Conservation (phyloP, 1,140 invertebrate genomes). For the Halesus radiatus region DNA sequence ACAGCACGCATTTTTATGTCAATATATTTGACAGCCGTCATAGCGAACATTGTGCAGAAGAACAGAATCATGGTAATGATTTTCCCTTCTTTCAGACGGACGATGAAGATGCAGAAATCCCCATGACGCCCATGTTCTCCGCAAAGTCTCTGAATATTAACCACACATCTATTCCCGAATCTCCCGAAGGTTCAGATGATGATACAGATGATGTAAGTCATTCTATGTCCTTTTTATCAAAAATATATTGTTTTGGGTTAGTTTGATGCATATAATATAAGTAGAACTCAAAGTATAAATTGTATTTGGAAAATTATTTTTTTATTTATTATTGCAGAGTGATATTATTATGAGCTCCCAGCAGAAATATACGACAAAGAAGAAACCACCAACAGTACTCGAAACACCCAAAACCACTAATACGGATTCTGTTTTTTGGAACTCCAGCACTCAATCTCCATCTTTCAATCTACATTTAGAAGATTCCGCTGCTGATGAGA, state of each 20-base stretch:
- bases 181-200: neutral
- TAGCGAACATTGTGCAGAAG: too few species aligned
- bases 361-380: neutral
- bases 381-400: neutral
- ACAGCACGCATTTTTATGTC: too few species aligned
- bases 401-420: neutral
- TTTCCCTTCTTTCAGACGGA: too few species aligned
- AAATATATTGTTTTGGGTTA: too few species aligned
- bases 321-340: slow-evolving; percentile 18
- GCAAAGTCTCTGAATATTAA: neutral
- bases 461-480: slow-evolving; percentile 14
- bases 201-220: slow-evolving; percentile 21
- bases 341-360: slow-evolving; percentile 12
- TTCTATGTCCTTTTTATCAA: neutral
- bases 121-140: slow-evolving; percentile 3
- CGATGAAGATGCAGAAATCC: neutral
- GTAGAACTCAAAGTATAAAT: too few species aligned
- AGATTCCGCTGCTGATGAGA: neutral
- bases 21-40: too few species aligned
- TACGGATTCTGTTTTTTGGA: neutral
- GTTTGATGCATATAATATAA: too few species aligned
- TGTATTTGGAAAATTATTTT: too few species aligned
- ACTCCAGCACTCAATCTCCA: neutral
- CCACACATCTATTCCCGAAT: slow-evolving; percentile 5
- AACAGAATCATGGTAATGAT: too few species aligned